Percentiles rank a stretch among this genome's conserved stretches.
Conservation (phyloP, 2,888 invertebrate genomes). For the Lumbricus terrestris region DNA sequence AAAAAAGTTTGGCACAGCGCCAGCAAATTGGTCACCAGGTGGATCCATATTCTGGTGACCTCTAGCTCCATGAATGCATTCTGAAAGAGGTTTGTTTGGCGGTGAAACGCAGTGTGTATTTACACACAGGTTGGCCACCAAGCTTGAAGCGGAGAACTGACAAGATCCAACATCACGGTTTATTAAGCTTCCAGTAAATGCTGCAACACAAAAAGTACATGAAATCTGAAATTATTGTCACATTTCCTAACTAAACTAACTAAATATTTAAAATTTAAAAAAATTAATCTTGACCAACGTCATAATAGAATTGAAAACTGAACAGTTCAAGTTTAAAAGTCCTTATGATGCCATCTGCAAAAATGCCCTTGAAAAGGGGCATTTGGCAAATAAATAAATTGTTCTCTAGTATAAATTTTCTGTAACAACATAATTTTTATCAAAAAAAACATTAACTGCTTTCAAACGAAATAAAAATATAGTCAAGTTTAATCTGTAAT, state of each 20-base stretch:
- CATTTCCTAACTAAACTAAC: background rate
- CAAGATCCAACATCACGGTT: background rate
- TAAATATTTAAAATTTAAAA: too few relatives aligned
- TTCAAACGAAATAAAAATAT: background rate
- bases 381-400: background rate
- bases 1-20: background rate
- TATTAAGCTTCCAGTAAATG: background rate
- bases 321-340: background rate
- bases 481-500: too few relatives aligned
- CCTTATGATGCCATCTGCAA: background rate
- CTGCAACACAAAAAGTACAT: background rate
- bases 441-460: background rate
- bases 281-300: background rate
- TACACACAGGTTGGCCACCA: background rate
- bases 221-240: background rate
- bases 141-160: background rate
- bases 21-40: background rate
- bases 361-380: background rate
- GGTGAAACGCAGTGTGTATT: background rate
- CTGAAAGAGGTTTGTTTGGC: background rate
- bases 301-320: background rate
- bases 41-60: background rate
- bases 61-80: background rate
- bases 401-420: background rate
- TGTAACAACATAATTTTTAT: background rate